phyloP scores from a whole-genome alignment of 2,113 vertebrate genomes.

The Xenopus borealis region DNA sequence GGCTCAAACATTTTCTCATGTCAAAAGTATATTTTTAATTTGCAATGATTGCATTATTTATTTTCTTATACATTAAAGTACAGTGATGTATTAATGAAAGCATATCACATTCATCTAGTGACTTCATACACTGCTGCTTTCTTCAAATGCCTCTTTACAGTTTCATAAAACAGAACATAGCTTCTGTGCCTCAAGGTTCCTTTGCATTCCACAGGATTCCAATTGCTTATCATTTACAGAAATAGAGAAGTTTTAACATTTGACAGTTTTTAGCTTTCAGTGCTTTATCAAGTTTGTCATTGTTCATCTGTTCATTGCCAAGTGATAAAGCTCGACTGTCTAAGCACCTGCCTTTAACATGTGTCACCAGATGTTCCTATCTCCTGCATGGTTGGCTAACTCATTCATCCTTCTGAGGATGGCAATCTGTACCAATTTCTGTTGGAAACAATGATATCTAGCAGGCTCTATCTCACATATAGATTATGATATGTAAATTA shows the following conservation, averaged over 20 bases:
- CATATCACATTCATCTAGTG: background rate
- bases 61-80: background rate
- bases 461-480: background rate
- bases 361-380: conserved; percentile 41
- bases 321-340: conserved; percentile 31
- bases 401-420: conserved; percentile 30
- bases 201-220: conserved; percentile 32
- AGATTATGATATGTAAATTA: background rate
- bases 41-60: background rate
- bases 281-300: conserved; percentile 40
- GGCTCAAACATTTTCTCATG: background rate
- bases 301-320: conserved; percentile 34
- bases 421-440: conserved; percentile 24
- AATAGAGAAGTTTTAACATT: conserved; percentile 37
- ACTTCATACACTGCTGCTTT: background rate
- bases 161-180: conserved; percentile 11
- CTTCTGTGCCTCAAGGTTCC: background rate
- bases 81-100: background rate
- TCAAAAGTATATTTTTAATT: background rate
- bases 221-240: conserved; percentile 33
- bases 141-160: background rate
- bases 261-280: conserved; percentile 32
- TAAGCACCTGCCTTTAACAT: conserved; percentile 35
- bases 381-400: conserved; percentile 29
- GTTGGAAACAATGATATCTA: conserved; percentile 4